Percentiles rank a stretch among this genome's conserved stretches.
Evolutionary conservation across 2,797 vertebrate species (phyloP).

Genomic region (Fringilla coelebs): DNA sequence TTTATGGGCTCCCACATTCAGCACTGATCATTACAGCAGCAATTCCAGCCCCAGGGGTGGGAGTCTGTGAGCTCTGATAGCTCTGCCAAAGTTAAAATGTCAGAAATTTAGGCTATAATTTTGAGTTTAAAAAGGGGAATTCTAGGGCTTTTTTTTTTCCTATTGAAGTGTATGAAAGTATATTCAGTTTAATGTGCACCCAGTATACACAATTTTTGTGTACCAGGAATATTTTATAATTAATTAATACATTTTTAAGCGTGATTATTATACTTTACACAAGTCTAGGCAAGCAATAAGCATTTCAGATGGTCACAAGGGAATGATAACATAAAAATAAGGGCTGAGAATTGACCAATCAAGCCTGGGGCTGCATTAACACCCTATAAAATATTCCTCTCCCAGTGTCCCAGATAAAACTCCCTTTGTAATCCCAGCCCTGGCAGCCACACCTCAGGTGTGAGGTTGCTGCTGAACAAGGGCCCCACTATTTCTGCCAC

Average conservation of each 20-base stretch:
- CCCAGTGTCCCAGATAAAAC: background rate
- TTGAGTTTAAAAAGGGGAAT: background rate
- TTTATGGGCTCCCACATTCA: background rate
- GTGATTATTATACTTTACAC: fast-evolving
- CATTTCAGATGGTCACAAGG: background rate
- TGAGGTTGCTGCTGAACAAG: conserved; percentile 27
- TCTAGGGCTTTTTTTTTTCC: fast-evolving
- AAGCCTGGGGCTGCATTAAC: background rate
- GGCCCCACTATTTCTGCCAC: background rate
- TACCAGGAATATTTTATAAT: background rate
- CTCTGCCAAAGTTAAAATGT: background rate
- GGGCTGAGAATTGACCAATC: background rate
- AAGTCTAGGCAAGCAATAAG: fast-evolving
- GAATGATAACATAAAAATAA: background rate
- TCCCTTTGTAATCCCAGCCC: background rate
- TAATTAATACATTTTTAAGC: fast-evolving
- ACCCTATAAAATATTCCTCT: background rate
- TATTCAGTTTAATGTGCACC: background rate
- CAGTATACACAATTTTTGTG: too few relatives aligned
- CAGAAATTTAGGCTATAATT: background rate
- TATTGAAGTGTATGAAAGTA: background rate
- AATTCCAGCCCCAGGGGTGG: background rate
- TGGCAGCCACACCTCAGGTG: background rate
- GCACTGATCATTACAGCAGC: background rate
- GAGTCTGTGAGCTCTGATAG: background rate